phyloP scores from a whole-genome alignment of 2,888 invertebrate genomes.

The Bugula neritina region DNA sequence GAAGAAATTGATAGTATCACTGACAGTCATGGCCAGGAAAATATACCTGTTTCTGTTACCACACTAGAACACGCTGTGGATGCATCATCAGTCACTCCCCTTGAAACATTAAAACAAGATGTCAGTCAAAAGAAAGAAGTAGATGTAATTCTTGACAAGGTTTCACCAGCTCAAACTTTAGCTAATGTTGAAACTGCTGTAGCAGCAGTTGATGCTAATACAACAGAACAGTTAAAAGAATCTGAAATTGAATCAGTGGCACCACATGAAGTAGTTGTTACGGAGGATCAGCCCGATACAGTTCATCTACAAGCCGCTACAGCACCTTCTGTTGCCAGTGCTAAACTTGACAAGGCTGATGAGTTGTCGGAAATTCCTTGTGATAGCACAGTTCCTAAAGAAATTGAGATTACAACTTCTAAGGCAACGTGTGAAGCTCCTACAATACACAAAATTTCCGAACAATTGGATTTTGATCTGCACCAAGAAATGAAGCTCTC shows the following conservation, averaged over 20 bases:
- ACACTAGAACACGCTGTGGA: no score
- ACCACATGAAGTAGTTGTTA: neutral
- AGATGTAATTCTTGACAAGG: neutral
- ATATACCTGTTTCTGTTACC: no score
- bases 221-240: neutral
- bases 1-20: neutral
- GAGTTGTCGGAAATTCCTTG: neutral
- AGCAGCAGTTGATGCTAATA: neutral
- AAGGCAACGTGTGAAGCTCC: neutral
- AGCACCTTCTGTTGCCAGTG: neutral
- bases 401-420: neutral
- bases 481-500: conserved; percentile 6
- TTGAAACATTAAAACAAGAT: neutral
- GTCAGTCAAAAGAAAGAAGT: neutral
- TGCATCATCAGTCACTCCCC: neutral
- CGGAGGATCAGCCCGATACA: neutral
- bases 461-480: conserved; percentile 5
- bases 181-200: neutral
- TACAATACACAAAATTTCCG: neutral
- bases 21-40: no score
- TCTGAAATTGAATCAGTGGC: neutral
- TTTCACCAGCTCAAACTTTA: neutral
- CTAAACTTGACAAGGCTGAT: neutral
- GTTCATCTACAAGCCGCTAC: neutral
- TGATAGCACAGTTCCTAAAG: neutral